phyloP scores from a whole-genome alignment of 2,888 invertebrate genomes.

The Blastobasis adustella region DNA sequence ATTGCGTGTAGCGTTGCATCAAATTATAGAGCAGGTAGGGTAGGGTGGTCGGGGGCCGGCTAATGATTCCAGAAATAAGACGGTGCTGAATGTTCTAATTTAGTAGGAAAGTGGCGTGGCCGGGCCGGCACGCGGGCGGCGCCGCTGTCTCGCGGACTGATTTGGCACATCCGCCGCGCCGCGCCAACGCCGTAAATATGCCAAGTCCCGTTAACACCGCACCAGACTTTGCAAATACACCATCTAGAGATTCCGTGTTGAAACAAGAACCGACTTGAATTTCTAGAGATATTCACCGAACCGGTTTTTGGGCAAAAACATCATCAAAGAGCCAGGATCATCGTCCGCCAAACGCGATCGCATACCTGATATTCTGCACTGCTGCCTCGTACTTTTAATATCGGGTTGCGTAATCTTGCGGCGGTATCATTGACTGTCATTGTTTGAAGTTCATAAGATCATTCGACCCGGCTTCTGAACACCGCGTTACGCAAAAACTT shows the following conservation, averaged over 20 bases:
- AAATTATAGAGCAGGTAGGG: constrained; percentile 16
- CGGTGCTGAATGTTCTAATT: constrained; percentile 33
- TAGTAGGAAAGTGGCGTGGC: constrained; percentile 50
- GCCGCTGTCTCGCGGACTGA: constrained; percentile 56
- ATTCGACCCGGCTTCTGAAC: constrained; percentile 45
- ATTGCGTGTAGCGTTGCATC: constrained; percentile 32
- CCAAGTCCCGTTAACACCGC: constrained; percentile 30
- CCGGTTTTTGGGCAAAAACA: constrained; percentile 26
- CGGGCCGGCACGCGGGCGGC: constrained; percentile 63
- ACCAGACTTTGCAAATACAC: constrained; percentile 24
- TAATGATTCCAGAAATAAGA: constrained; percentile 29
- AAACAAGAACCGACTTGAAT: constrained; percentile 26
- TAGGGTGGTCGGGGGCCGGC: constrained; percentile 26
- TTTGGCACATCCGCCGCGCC: constrained; percentile 71
- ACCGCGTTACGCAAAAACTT: constrained; percentile 59
- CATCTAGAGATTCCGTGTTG: constrained; percentile 29
- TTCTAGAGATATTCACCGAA: constrained; percentile 17
- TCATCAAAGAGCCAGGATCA: constrained; percentile 19
- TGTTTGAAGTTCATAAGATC: constrained; percentile 51
- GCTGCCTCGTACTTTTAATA: constrained; percentile 20
- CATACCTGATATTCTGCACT: constrained; percentile 14
- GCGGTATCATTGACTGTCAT: constrained; percentile 32
- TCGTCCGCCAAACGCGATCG: constrained; percentile 14
- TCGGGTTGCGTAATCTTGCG: constrained; percentile 42
- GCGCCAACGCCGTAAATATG: constrained; percentile 63